A percentile compares a stretch with the other conserved stretches of the same genome.
Evolutionary conservation across 1,140 invertebrate genomes (phyloP).

Genomic region (Trinorchestia longiramus): DNA sequence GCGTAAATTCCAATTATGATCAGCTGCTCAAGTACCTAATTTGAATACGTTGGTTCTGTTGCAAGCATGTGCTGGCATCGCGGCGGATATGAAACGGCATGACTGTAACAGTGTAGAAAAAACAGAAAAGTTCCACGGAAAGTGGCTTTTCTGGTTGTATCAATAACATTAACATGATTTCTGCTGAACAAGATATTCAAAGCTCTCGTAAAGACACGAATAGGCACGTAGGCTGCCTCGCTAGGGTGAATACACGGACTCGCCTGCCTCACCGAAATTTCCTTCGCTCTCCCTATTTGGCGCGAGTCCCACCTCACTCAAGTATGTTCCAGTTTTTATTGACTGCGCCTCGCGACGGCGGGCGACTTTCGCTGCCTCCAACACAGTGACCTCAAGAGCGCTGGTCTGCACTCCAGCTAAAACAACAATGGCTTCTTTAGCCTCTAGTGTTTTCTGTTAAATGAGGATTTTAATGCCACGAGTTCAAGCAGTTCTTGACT

Average conservation of each 20-base stretch:
- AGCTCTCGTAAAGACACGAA: background rate
- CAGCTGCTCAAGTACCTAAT: background rate
- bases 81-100: background rate
- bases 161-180: background rate
- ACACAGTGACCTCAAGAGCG: background rate
- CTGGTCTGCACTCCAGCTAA: background rate
- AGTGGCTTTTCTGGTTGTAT: background rate
- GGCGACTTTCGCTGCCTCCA: background rate
- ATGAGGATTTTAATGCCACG: background rate
- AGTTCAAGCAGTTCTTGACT: background rate
- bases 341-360: background rate
- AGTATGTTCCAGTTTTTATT: background rate
- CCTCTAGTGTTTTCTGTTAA: background rate
- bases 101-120: background rate
- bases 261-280: background rate
- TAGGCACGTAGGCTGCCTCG: background rate
- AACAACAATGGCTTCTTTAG: constrained; percentile 8
- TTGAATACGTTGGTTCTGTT: background rate
- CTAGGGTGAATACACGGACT: background rate
- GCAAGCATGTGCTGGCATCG: background rate
- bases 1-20: background rate
- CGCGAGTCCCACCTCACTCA: background rate
- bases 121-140: background rate
- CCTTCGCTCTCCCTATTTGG: background rate
- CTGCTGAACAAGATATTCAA: background rate